A percentile compares a stretch with the other conserved stretches of the same genome.
Conservation (phyloP, 2,797 vertebrate species). For the Amniataba percoides region DNA sequence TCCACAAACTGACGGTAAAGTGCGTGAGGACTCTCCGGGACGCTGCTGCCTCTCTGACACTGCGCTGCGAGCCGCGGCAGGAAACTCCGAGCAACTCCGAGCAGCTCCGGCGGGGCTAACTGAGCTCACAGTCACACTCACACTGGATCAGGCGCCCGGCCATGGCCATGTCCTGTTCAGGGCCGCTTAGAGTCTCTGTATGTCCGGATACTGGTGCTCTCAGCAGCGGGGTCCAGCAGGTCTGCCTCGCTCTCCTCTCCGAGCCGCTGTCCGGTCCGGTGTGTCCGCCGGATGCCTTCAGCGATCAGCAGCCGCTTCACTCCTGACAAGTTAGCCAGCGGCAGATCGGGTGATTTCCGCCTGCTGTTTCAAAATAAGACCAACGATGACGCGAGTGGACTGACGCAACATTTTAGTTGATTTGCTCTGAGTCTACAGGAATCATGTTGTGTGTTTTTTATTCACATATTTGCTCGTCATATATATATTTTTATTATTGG, state of each 20-base stretch:
- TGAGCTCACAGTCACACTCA: constrained; percentile 71
- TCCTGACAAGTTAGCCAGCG: rapidly evolving
- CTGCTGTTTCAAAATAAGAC: constrained; percentile 29
- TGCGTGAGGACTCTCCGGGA: not conserved
- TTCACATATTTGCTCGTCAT: not conserved
- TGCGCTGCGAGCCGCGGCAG: rapidly evolving
- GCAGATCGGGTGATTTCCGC: not conserved
- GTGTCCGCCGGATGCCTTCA: constrained; percentile 60
- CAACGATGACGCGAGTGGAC: rapidly evolving
- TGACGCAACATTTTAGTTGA: not conserved
- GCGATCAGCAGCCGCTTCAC: constrained; percentile 34
- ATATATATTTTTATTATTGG: too few species aligned
- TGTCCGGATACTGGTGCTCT: not conserved
- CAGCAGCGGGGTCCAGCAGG: not conserved
- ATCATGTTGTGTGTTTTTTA: not conserved
- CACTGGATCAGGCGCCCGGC: constrained; percentile 80
- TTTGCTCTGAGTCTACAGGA: too few species aligned
- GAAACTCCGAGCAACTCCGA: too few species aligned
- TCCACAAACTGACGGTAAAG: not conserved
- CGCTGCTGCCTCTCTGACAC: too few species aligned
- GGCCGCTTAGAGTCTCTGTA: not conserved
- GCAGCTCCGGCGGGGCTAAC: not conserved
- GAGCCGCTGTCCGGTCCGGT: not conserved
- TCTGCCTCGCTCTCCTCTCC: not conserved
- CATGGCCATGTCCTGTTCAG: constrained; percentile 1